A percentile compares a stretch with the other conserved stretches of the same genome.
Evolutionary conservation across 2,888 invertebrate genomes (phyloP).

Genomic region (Thelaira solivaga): DNA sequence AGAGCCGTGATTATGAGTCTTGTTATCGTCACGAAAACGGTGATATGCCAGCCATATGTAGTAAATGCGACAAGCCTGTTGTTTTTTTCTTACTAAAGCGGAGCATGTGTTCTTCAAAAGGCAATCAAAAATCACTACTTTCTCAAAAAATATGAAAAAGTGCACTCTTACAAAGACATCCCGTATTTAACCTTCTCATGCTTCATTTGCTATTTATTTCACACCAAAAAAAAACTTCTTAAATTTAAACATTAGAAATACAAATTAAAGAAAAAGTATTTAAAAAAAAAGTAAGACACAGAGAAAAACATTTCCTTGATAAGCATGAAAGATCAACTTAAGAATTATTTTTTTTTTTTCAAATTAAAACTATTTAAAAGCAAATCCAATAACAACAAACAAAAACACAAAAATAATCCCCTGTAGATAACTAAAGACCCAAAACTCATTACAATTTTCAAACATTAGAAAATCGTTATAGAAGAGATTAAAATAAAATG

Average conservation of each 20-base stretch:
- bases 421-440: slow-evolving; percentile 15
- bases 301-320: neutral
- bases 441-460: slow-evolving; percentile 52
- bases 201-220: slow-evolving; percentile 7
- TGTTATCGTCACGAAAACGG: no score
- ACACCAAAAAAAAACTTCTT: neutral
- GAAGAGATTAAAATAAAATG: slow-evolving; percentile 19
- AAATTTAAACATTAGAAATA: slow-evolving; percentile 20
- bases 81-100: no score
- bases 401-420: slow-evolving; percentile 31
- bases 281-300: neutral
- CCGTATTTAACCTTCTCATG: neutral
- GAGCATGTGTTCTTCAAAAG: no score
- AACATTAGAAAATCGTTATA: slow-evolving; percentile 33
- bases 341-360: slow-evolving; percentile 18
- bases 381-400: slow-evolving; percentile 5
- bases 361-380: slow-evolving; percentile 27
- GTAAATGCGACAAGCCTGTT: no score
- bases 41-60: no score
- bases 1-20: no score
- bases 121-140: no score
- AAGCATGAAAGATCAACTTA: slow-evolving; percentile 9
- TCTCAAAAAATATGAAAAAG: no score
- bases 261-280: neutral
- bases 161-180: slow-evolving; percentile 5